Conservation (phyloP, 2,113 vertebrate species). For the Ariopsis seemanni region DNA sequence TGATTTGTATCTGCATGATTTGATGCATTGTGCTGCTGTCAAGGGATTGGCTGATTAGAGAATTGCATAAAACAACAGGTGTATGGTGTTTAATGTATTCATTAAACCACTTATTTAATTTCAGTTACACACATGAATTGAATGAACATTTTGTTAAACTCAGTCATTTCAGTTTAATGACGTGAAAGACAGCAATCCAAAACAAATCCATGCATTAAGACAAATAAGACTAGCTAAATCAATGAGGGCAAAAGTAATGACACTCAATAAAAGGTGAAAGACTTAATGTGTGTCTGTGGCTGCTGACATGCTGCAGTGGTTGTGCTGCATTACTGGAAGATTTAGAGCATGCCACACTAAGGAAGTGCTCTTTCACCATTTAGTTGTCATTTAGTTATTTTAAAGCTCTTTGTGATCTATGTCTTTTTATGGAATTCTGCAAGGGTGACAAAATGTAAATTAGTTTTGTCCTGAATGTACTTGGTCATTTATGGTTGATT, state of each 20-base stretch:
- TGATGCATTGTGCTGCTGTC: too few species aligned
- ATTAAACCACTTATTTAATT: not conserved
- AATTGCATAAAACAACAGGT: too few species aligned
- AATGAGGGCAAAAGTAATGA: not conserved
- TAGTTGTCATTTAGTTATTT: not conserved
- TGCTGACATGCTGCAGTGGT: not conserved
- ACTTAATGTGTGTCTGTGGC: not conserved
- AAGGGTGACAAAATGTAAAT: not conserved
- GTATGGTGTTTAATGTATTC: too few species aligned
- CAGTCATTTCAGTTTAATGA: not conserved
- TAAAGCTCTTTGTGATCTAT: not conserved
- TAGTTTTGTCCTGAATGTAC: not conserved
- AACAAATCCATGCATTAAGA: not conserved
- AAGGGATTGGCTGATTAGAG: too few species aligned
- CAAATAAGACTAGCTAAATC: conserved; percentile 2
- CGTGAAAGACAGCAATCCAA: not conserved
- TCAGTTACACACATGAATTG: not conserved
- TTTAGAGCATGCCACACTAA: not conserved
- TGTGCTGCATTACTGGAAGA: not conserved
- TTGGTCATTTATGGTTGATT: not conserved
- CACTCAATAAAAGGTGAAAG: not conserved
- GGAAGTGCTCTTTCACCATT: not conserved
- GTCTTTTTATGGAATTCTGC: not conserved
- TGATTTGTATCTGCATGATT: too few species aligned
- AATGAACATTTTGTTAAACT: not conserved